phyloP scores from a whole-genome alignment of 2,797 vertebrate species.

The Vespertilio murinus region DNA sequence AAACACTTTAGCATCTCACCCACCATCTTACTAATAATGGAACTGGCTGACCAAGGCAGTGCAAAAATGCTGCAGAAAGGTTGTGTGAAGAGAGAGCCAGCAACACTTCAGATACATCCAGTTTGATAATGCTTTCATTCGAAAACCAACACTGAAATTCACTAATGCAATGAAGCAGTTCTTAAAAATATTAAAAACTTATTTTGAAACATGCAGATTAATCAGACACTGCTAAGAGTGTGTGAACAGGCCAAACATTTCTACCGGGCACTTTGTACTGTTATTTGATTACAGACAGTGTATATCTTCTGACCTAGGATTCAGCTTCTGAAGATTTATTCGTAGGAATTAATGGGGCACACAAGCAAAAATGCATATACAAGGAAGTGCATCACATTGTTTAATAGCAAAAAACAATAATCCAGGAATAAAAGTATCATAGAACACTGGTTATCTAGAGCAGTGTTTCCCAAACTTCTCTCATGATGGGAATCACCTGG shows the following conservation, averaged over 20 bases:
- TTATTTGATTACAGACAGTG: neutral
- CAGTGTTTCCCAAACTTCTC: too few species aligned
- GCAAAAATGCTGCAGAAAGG: conserved; percentile 48
- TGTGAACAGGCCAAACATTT: neutral
- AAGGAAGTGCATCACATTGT: neutral
- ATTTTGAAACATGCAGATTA: conserved; percentile 35
- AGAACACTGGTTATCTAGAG: neutral
- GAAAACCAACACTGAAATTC: conserved; percentile 45
- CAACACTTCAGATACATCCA: conserved; percentile 69
- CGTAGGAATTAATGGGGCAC: conserved; percentile 15
- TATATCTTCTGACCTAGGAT: neutral
- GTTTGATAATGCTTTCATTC: conserved; percentile 28
- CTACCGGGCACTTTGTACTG: neutral
- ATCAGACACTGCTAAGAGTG: neutral
- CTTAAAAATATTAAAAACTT: conserved; percentile 39
- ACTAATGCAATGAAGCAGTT: neutral
- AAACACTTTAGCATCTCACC: conserved; percentile 55
- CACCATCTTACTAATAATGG: conserved; percentile 84
- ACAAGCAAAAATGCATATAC: neutral
- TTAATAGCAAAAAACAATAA: neutral
- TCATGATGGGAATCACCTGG: too few species aligned
- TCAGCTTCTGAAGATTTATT: neutral
- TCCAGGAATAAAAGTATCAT: neutral
- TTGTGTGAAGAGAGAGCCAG: conserved; percentile 73
- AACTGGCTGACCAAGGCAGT: conserved; percentile 29